Evolutionary conservation across 2,888 invertebrate species (phyloP).

Genomic region (Ophion ellenae): DNA sequence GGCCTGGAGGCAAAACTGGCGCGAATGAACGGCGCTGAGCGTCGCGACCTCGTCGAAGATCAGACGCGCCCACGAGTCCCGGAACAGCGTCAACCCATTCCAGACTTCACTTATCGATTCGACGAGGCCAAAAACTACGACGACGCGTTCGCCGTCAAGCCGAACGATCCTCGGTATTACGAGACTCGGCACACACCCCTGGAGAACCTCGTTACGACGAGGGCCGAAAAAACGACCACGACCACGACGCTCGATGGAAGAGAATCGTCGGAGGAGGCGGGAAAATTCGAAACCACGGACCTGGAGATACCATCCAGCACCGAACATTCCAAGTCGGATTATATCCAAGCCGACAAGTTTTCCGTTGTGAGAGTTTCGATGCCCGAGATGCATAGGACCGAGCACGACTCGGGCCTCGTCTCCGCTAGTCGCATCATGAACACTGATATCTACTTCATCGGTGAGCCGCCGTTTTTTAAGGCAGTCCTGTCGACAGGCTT

Average conservation of each 20-base stretch:
- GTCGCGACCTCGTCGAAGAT: background rate
- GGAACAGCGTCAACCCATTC: conserved; percentile 38
- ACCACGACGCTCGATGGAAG: background rate
- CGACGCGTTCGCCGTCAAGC: conserved; percentile 80
- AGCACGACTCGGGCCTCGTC: conserved; percentile 74
- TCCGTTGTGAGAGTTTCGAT: conserved; percentile 50
- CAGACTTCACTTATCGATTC: conserved; percentile 79
- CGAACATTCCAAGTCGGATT: background rate
- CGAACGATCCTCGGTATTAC: conserved; percentile 83
- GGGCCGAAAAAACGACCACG: conserved; percentile 24
- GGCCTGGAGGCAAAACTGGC: conserved; percentile 43
- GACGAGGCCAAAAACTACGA: conserved; percentile 70
- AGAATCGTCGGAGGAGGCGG: background rate
- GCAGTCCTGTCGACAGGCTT: too few relatives aligned
- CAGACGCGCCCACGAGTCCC: too few relatives aligned
- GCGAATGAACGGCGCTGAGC: background rate
- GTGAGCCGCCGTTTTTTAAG: conserved; percentile 71
- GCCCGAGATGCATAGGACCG: conserved; percentile 73
- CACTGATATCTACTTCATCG: conserved; percentile 82
- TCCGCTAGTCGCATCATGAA: conserved; percentile 75
- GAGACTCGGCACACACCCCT: conserved; percentile 64
- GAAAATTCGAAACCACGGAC: background rate
- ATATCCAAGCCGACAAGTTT: conserved; percentile 53
- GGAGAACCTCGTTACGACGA: background rate
- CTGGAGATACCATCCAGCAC: background rate